Base-by-base conservation (phyloP, 1,140 invertebrate species). In the Apis mellifera region DNA sequence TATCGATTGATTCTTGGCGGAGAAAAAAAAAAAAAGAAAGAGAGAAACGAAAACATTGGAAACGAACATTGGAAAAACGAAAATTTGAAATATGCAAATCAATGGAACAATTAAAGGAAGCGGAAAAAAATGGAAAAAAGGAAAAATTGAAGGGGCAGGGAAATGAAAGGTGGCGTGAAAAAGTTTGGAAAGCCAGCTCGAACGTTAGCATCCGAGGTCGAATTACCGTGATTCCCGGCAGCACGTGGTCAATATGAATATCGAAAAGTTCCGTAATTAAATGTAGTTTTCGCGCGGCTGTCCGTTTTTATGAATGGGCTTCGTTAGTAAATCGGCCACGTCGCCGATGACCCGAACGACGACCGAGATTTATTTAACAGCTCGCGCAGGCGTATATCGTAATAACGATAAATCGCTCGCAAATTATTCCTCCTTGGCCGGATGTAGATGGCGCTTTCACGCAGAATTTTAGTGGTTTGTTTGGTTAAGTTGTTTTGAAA, bases 181-280 rank as follows among this genome's bases (percentile, higher is more conserved):
- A 62, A 75, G n/a, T 75, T 64, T 21, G n/a, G n/a, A 3, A 13
- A 52, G 42, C 48, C 8, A 21, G 13, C 17, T 75, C 26, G 23
- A 64, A 64, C 72, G 42, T n/a, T 64, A 11, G 9, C 3, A 17
- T 50, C 26, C 72, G 17, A 42, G 9, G 15, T 21, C 48, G 59
- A 54, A 54, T 65, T 76, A 65, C 12, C 73, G 42, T 11, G 32
- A 48, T 48, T 66, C 65, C 32, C 42, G 12, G 19, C 9, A 2
- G 64, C 64, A 32, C 42, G 23, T 13, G 11, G n/a, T 1, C 15
- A 9, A 70, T 52, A 19, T 19, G 48, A 70, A 70, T 70, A 70
- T 70, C 42, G 68, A 52, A 54, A 70, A 70, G 50, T 66, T 64
- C 8, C 62, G 19, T 55, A 77, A 77, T 65, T 70, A 54, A 70